phyloP scores from a whole-genome alignment of 2,113 vertebrate genomes.

The Prionailurus bengalensis region DNA sequence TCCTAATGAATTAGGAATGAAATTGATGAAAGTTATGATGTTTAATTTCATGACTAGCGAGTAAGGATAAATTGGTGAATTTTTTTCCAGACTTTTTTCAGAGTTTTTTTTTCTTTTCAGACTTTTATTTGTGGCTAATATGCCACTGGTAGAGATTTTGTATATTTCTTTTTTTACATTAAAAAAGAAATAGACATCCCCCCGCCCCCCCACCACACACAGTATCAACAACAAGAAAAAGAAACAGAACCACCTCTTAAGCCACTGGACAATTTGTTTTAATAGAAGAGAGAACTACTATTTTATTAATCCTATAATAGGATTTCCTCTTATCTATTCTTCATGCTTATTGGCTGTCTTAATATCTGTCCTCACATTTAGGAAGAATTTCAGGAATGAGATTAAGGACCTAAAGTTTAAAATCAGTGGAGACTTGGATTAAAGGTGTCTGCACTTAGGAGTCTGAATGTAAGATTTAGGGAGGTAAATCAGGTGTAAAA shows the following conservation, averaged over 20 bases:
- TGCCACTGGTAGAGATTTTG: not conserved
- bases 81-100: constrained; percentile 6
- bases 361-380: not conserved
- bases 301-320: not conserved
- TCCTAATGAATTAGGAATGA: not conserved
- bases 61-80: not conserved
- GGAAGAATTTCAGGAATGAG: not conserved
- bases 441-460: not conserved
- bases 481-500: not conserved
- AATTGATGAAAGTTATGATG: not conserved
- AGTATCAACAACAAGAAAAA: not conserved
- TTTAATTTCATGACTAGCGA: not conserved
- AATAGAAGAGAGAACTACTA: not conserved
- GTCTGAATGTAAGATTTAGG: not conserved
- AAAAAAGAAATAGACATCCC: not conserved
- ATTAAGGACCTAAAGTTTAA: not conserved
- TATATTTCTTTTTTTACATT: not conserved
- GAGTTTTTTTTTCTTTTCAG: not conserved
- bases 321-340: not conserved
- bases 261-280: not conserved
- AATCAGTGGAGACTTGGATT: not conserved
- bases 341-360: not conserved
- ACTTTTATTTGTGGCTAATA: constrained; percentile 25
- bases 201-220: not conserved
- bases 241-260: constrained; percentile 21